phyloP scores from a whole-genome alignment of 2,888 invertebrate species.

The Drosophila gaucha region DNA sequence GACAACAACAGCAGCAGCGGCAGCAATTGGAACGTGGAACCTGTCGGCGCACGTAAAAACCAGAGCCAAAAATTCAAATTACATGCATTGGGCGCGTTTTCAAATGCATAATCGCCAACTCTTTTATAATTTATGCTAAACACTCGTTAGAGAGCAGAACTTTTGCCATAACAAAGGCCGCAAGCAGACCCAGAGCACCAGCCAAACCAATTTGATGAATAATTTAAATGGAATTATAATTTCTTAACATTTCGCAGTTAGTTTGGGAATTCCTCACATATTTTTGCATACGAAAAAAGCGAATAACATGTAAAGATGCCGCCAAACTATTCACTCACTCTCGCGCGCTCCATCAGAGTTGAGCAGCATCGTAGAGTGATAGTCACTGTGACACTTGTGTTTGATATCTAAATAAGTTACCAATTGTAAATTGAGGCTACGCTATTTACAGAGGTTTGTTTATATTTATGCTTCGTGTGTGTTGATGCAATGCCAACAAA shows the following conservation, averaged over 20 bases:
- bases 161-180: constrained; percentile 41
- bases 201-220: constrained; percentile 36
- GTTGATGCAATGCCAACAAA: constrained; percentile 4
- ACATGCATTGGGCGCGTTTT: constrained; percentile 73
- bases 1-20: constrained; percentile 37
- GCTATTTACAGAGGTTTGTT: neutral
- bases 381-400: constrained; percentile 17
- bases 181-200: neutral
- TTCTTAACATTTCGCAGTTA: constrained; percentile 57
- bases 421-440: no score
- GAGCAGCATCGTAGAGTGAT: constrained; percentile 13
- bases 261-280: constrained; percentile 75
- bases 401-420: neutral
- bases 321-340: constrained; percentile 51
- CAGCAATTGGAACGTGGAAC: constrained; percentile 69
- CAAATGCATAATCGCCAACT: constrained; percentile 71
- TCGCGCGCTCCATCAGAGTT: constrained; percentile 27
- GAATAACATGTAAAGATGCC: constrained; percentile 61
- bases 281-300: constrained; percentile 68
- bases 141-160: constrained; percentile 53
- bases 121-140: constrained; percentile 70
- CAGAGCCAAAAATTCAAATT: constrained; percentile 71
- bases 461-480: neutral
- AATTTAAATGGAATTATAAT: constrained; percentile 56
- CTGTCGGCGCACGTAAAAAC: constrained; percentile 76